A percentile compares a stretch with the other conserved stretches of the same genome.
Conservation (phyloP, 1,140 invertebrate genomes). For the Trichomalopsis sarcophagae region DNA sequence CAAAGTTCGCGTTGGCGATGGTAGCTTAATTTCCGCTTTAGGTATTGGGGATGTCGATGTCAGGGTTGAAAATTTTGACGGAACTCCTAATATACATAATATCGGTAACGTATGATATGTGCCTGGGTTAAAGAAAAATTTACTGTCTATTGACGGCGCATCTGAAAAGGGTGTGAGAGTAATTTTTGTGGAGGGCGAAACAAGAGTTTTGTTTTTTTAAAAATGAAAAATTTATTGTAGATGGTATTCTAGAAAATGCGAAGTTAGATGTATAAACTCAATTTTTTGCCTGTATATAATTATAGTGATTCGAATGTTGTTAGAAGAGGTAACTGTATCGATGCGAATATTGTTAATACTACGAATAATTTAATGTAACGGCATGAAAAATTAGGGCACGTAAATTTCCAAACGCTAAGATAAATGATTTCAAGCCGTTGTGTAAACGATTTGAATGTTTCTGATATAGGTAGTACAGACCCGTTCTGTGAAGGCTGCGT, state of each 20-base stretch:
- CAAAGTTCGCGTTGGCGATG: slow-evolving; percentile 5
- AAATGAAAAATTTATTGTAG: background rate
- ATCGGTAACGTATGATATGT: slow-evolving; percentile 3
- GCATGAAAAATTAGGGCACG: slow-evolving; percentile 36
- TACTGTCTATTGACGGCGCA: background rate
- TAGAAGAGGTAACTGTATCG: background rate
- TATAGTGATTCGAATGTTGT: no score
- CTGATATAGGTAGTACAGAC: slow-evolving; percentile 14
- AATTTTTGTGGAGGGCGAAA: slow-evolving; percentile 23
- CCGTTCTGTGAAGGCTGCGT: slow-evolving; percentile 47
- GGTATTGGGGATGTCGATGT: slow-evolving; percentile 9
- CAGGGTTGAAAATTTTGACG: background rate
- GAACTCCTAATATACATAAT: background rate
- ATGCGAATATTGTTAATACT: background rate
- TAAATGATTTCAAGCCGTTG: slow-evolving; percentile 37
- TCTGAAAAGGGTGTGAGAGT: slow-evolving; percentile 47
- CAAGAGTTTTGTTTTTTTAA: slow-evolving; percentile 7
- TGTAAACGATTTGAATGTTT: slow-evolving; percentile 25
- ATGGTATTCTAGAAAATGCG: background rate
- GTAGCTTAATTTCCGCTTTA: background rate
- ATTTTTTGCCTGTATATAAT: background rate
- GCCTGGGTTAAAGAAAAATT: slow-evolving; percentile 23
- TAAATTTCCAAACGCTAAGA: no score
- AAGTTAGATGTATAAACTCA: background rate
- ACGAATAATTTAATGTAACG: slow-evolving; percentile 41